A percentile compares a stretch with the other conserved stretches of the same genome.
Conservation (phyloP, 2,113 vertebrate species). For the Craseonycteris thonglongyai region DNA sequence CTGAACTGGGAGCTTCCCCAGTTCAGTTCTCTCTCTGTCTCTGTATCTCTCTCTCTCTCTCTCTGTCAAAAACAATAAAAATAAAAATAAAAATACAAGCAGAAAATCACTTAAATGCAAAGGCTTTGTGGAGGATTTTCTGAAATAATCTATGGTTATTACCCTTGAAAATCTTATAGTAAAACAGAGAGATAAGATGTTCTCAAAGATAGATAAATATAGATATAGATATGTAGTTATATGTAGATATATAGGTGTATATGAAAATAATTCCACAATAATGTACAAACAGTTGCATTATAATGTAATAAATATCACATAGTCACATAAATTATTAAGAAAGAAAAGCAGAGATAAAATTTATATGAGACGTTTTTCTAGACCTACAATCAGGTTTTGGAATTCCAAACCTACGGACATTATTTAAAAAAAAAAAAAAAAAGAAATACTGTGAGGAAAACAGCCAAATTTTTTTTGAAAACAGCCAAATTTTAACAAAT, state of each 20-base stretch:
- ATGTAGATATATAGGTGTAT: background rate
- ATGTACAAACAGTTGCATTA: background rate
- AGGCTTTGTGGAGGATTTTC: background rate
- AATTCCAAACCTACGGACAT: background rate
- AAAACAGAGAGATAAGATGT: background rate
- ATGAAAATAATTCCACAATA: background rate
- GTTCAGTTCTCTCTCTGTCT: no score
- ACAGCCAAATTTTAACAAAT: background rate
- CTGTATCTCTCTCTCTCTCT: no score
- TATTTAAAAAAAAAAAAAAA: background rate
- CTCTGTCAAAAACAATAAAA: no score
- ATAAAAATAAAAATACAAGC: no score
- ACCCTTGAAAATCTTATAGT: background rate
- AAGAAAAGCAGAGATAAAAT: background rate
- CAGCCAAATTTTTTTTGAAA: background rate
- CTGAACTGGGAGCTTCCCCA: no score
- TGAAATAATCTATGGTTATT: background rate
- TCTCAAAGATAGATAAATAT: background rate
- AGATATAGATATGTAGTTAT: background rate
- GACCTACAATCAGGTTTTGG: background rate
- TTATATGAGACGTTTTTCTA: background rate
- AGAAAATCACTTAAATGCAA: background rate
- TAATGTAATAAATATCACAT: background rate
- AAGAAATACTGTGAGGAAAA: background rate
- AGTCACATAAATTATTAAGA: background rate